phyloP scores from a whole-genome alignment of 1,140 invertebrate species.

The Drosophila teissieri region DNA sequence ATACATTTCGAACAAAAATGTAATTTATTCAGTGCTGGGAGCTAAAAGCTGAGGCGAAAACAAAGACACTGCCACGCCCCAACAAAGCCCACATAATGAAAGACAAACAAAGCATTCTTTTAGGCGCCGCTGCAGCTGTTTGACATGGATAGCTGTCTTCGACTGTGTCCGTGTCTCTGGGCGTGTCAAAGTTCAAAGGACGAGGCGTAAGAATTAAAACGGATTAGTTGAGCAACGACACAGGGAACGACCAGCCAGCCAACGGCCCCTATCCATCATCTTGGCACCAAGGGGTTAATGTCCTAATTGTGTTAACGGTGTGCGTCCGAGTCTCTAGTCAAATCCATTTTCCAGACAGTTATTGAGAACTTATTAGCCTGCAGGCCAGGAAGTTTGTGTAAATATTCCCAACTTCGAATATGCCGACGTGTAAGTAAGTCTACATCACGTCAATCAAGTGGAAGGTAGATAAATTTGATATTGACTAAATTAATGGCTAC shows the following conservation, averaged over 20 bases:
- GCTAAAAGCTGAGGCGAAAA: slow-evolving; percentile 6
- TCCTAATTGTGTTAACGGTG: slow-evolving; percentile 29
- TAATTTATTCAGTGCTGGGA: slow-evolving; percentile 40
- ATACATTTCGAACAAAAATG: slow-evolving; percentile 33
- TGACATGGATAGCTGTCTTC: slow-evolving; percentile 22
- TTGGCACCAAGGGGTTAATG: slow-evolving; percentile 19
- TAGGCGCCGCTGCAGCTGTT: slow-evolving; percentile 52
- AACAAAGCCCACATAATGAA: slow-evolving; percentile 61
- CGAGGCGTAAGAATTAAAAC: slow-evolving; percentile 60
- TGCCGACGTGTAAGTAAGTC: background rate
- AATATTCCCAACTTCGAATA: background rate
- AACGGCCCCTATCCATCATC: slow-evolving; percentile 33
- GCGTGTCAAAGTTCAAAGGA: slow-evolving; percentile 67
- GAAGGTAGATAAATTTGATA: slow-evolving; percentile 16
- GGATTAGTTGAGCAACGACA: slow-evolving; percentile 46
- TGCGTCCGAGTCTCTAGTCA: slow-evolving; percentile 4
- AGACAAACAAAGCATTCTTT: slow-evolving; percentile 75
- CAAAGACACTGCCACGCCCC: slow-evolving; percentile 37
- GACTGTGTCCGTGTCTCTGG: background rate
- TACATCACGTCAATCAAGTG: slow-evolving; percentile 30
- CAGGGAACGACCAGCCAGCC: background rate
- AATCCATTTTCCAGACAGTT: slow-evolving; percentile 37
- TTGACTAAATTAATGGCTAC: slow-evolving; percentile 34
- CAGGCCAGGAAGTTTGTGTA: slow-evolving; percentile 1
- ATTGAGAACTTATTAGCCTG: slow-evolving; percentile 47